Evolutionary conservation across 2,797 vertebrate genomes (phyloP).

Genomic region (Sphaeramia orbicularis): DNA sequence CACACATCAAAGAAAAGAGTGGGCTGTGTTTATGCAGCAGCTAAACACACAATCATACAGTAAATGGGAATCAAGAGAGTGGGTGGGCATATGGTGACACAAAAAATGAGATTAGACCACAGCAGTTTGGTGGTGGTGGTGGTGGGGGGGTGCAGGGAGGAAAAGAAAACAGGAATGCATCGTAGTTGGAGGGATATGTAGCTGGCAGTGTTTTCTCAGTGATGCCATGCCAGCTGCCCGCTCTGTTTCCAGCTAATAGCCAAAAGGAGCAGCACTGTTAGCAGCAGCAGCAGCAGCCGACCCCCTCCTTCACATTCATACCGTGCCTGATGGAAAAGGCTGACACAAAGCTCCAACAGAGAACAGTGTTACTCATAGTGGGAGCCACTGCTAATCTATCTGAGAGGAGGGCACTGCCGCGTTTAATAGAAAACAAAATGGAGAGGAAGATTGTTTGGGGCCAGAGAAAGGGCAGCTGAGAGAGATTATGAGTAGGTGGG

Average conservation of each 20-base stretch:
- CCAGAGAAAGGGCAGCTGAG: conserved; percentile 53
- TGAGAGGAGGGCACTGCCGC: conserved; percentile 28
- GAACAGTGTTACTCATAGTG: conserved; percentile 11
- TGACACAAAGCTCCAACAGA: conserved; percentile 39
- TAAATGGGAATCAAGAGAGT: conserved; percentile 37
- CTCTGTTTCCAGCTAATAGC: conserved; percentile 42
- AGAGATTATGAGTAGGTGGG: conserved; percentile 56
- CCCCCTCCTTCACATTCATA: conserved; percentile 24
- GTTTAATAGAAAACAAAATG: conserved; percentile 60
- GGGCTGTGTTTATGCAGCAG: conserved; percentile 60
- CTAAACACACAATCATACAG: conserved; percentile 47
- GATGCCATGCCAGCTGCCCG: conserved; percentile 29
- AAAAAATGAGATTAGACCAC: conserved; percentile 37
- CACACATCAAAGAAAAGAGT: conserved; percentile 55
- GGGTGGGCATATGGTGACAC: conserved; percentile 51
- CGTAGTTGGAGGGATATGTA: background rate
- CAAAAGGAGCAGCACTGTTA: conserved; percentile 32
- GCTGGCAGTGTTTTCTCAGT: conserved; percentile 23
- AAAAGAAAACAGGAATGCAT: background rate
- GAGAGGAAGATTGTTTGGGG: conserved; percentile 48
- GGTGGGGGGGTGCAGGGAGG: background rate
- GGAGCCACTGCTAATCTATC: conserved; percentile 32
- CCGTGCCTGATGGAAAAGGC: conserved; percentile 27
- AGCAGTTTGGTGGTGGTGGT: background rate
- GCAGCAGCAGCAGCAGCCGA: background rate